These are phyloP conservation scores for Astreopora myriophthalma DNA, from an alignment of 64 coral and sea anemone genomes.

Conservation along the genomic window DNA sequence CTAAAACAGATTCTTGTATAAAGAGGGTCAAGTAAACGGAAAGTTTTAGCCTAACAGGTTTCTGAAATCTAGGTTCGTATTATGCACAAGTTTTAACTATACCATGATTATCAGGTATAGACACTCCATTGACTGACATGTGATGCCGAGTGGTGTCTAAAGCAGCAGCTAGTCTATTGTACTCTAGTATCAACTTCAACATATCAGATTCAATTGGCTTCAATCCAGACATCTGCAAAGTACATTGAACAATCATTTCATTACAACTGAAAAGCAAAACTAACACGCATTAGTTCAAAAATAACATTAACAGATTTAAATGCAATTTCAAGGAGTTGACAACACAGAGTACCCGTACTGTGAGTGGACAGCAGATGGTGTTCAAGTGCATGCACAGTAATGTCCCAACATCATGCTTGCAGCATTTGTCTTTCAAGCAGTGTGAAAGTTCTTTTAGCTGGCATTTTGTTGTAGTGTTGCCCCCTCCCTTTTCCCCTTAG, in stretches of 20 bases:
- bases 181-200: slow-evolving; percentile 34
- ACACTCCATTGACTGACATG: slow-evolving; percentile 82
- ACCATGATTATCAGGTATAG: slow-evolving; percentile 75
- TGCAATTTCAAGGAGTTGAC: too few relatives aligned
- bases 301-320: not conserved
- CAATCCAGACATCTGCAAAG: slow-evolving; percentile 66
- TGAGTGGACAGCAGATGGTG: too few relatives aligned
- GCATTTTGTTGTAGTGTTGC: too few relatives aligned
- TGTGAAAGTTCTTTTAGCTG: too few relatives aligned
- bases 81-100: not conserved
- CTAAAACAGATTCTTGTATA: too few relatives aligned
- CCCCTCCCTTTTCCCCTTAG: too few relatives aligned
- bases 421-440: too few relatives aligned
- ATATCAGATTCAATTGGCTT: slow-evolving; percentile 70
- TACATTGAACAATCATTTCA: not conserved
- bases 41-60: too few relatives aligned
- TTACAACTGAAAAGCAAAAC: not conserved
- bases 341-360: too few relatives aligned
- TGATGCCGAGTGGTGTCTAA: slow-evolving; percentile 81
- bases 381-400: too few relatives aligned
- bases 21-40: too few relatives aligned
- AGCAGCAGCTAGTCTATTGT: slow-evolving; percentile 66
- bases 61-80: not conserved
- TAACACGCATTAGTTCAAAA: not conserved
- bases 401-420: too few relatives aligned